A percentile compares a stretch with the other conserved stretches of the same genome.
These are phyloP conservation scores for Lophotis ruficrista DNA, from an alignment of 2,113 vertebrate species.

Conservation along the genomic window DNA sequence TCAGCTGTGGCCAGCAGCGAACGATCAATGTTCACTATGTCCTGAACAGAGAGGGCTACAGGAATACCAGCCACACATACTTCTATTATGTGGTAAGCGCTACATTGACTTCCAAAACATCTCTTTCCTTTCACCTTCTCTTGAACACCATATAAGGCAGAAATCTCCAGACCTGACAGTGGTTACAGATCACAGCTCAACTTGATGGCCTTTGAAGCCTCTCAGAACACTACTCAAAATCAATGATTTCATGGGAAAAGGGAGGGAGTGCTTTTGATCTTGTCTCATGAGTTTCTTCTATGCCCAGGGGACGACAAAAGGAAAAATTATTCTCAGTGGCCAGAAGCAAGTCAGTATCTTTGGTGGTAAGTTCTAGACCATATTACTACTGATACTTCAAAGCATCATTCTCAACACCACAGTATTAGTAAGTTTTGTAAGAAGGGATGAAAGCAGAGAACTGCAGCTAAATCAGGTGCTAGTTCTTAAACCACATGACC, in stretches of 20 bases:
- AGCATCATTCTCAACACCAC: not conserved
- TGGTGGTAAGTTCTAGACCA: constrained; percentile 24
- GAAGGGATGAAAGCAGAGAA: not conserved
- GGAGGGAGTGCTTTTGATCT: not conserved
- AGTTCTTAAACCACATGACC: not conserved
- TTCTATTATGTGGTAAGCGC: constrained; percentile 75
- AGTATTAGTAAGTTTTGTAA: not conserved
- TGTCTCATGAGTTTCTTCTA: not conserved
- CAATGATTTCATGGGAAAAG: not conserved
- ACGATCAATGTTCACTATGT: constrained; percentile 32
- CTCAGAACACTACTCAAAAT: not conserved
- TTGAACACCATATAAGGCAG: not conserved
- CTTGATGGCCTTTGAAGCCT: not conserved
- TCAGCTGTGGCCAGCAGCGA: constrained; percentile 63
- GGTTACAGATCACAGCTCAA: not conserved
- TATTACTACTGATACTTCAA: not conserved
- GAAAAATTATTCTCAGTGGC: constrained; percentile 73
- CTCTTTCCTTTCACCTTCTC: not conserved
- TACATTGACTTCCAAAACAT: not conserved
- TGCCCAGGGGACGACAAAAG: constrained; percentile 77
- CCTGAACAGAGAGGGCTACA: constrained; percentile 52
- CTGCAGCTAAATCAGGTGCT: not conserved
- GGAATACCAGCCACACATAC: not conserved
- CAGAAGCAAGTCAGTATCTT: constrained; percentile 54
- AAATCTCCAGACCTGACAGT: not conserved